Evolutionary conservation across 2,113 vertebrate species (phyloP), one percentile per base, ranked within the genome.

Genomic region (Aphelocoma coerulescens): DNA sequence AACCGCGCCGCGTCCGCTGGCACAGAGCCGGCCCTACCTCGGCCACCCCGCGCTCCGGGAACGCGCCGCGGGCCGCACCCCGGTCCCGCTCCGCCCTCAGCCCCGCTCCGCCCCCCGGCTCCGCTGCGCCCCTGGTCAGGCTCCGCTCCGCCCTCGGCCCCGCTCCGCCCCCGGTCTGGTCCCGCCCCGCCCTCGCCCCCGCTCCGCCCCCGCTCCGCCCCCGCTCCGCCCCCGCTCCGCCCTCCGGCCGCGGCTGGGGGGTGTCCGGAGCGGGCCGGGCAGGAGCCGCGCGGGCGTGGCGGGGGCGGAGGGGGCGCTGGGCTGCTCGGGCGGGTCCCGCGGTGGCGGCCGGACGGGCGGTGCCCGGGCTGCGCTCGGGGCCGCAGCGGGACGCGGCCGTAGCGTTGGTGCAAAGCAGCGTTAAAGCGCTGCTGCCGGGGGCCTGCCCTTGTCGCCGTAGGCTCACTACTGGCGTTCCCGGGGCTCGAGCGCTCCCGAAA

Each of bases 331-430:
- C 19, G 28, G 43, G 5, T 5, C 5, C 6, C 19, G 30, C 24
- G 10, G 61, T 8, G 3, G 39, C 21, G 15, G 19, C 11, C 3
- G 11, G 28, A 63, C 11, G 7, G n/a, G 44, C 23, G 27, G n/a
- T 2, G 14, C 4, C 15, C 9, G 67, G n/a, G 55, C 74, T 9
- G 61, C n/a, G 5, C n/a, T 9, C 39, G 1, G 13, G 9, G 9
- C 19, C 23, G 33, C 5, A 0, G 0, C 0, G 59, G 8, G 19
- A 5, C 12, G 4, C 1, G 4, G 33, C 51, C 6, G 8, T 2
- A 3, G 48, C 16, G 4, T 7, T 13, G 5, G 5, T 4, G 10
- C 3, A 4, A 6, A 46, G 67, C 51, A 0, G 73, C 41, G 1
- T 7, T 18, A 3, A 13, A 8, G 21, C 3, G 41, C 46, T 1